phyloP scores from a whole-genome alignment of 2,888 invertebrate species.

The Synergus laeviventris region DNA sequence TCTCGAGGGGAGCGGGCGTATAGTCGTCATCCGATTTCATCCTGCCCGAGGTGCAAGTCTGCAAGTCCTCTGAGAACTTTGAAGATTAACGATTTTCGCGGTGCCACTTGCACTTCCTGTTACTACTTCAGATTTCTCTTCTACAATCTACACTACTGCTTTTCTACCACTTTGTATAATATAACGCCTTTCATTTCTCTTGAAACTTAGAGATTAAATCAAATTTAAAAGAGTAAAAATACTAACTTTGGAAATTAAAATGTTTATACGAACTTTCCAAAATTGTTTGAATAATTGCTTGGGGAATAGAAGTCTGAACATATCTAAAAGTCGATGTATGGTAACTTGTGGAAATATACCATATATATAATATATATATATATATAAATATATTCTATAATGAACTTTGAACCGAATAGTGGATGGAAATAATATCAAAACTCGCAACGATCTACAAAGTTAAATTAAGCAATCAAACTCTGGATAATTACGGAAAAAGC shows the following conservation, averaged over 20 bases:
- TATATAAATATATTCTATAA: no score
- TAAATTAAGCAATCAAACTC: slow-evolving; percentile 23
- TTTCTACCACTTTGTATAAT: slow-evolving; percentile 24
- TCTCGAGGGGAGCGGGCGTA: slow-evolving; percentile 49
- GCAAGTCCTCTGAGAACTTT: slow-evolving; percentile 31
- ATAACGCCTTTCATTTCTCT: slow-evolving; percentile 6
- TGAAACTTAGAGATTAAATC: background rate
- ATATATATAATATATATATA: no score
- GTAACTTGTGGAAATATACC: background rate
- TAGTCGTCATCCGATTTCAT: slow-evolving; percentile 30
- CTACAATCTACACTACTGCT: background rate
- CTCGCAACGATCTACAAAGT: background rate
- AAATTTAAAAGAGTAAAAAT: background rate
- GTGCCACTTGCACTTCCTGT: slow-evolving; percentile 21
- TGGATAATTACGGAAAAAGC: slow-evolving; percentile 21
- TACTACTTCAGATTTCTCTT: slow-evolving; percentile 33
- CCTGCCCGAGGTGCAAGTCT: slow-evolving; percentile 18
- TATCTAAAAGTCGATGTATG: background rate
- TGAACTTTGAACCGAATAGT: background rate
- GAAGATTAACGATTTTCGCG: slow-evolving; percentile 34
- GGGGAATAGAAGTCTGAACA: background rate
- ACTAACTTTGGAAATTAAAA: slow-evolving; percentile 4
- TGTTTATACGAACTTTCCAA: background rate
- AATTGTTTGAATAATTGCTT: background rate
- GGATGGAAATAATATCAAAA: slow-evolving; percentile 2